These are phyloP conservation scores for Taurulus bubalis DNA, from an alignment of 2,113 vertebrate species.

Conservation along the genomic window DNA sequence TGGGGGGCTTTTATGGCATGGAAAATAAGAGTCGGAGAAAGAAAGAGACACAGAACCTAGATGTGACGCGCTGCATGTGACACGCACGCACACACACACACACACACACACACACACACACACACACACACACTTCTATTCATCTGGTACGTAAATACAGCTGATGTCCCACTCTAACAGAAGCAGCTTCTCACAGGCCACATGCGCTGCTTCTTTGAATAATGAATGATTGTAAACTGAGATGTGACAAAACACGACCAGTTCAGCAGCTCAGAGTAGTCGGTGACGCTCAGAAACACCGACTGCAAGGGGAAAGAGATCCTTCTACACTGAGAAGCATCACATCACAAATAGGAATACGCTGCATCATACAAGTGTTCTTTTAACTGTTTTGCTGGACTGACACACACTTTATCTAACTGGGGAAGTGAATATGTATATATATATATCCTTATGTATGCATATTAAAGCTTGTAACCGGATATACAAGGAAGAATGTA, in stretches of 20 bases:
- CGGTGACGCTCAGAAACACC: not conserved
- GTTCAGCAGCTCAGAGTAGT: not conserved
- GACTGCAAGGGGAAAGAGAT: not conserved
- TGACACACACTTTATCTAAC: not conserved
- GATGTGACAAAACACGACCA: slow-evolving; percentile 9
- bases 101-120: no score
- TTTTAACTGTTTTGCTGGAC: not conserved
- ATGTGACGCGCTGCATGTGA: no score
- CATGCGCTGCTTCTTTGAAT: slow-evolving; percentile 19
- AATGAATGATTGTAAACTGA: slow-evolving; percentile 28
- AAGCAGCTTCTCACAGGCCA: not conserved
- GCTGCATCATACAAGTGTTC: not conserved
- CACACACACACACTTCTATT: not conserved
- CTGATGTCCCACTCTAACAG: slow-evolving; percentile 11
- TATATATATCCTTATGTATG: not conserved
- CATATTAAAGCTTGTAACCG: not conserved
- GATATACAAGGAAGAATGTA: not conserved
- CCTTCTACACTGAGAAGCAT: not conserved
- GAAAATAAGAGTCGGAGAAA: slow-evolving; percentile 1
- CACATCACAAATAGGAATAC: not conserved
- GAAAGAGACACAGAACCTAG: not conserved
- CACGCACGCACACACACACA: no score
- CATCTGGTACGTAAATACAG: slow-evolving; percentile 20
- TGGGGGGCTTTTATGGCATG: not conserved
- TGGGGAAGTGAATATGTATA: not conserved